phyloP scores from a whole-genome alignment of 2,113 vertebrate species.

The Propithecus coquereli region DNA sequence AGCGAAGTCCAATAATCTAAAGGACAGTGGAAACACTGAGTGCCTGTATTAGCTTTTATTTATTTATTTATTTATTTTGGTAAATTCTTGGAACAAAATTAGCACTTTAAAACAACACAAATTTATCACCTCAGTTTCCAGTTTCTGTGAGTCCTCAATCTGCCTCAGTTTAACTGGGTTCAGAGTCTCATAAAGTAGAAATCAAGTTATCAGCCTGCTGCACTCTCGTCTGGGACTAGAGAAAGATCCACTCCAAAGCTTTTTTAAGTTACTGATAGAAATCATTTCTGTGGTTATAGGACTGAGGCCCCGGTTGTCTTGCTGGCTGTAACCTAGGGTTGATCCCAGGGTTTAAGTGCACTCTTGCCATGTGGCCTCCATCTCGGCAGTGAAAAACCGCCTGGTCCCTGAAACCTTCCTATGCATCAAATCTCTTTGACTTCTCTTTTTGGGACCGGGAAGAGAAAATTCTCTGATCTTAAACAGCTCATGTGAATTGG shows the following conservation, averaged over 20 bases:
- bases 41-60: neutral
- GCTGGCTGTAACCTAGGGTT: neutral
- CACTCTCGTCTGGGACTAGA: too few relatives aligned
- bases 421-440: neutral
- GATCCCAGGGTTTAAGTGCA: neutral
- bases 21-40: neutral
- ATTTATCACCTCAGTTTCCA: neutral
- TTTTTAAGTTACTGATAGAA: neutral
- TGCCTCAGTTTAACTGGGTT: neutral
- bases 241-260: neutral
- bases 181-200: neutral
- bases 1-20: neutral
- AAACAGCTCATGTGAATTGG: neutral
- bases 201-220: neutral
- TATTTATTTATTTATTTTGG: neutral
- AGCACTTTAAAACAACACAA: neutral
- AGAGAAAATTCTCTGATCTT: neutral
- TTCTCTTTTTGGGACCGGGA: neutral
- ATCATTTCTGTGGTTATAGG: neutral
- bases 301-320: too few relatives aligned
- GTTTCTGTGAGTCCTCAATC: neutral
- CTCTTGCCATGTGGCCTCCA: neutral
- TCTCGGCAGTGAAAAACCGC: neutral
- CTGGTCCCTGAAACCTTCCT: neutral
- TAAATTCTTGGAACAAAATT: neutral